A percentile compares a stretch with the other conserved stretches of the same genome.
These are phyloP conservation scores for Nilaparvata lugens DNA, from an alignment of 1,140 invertebrate species.

Conservation along the genomic window DNA sequence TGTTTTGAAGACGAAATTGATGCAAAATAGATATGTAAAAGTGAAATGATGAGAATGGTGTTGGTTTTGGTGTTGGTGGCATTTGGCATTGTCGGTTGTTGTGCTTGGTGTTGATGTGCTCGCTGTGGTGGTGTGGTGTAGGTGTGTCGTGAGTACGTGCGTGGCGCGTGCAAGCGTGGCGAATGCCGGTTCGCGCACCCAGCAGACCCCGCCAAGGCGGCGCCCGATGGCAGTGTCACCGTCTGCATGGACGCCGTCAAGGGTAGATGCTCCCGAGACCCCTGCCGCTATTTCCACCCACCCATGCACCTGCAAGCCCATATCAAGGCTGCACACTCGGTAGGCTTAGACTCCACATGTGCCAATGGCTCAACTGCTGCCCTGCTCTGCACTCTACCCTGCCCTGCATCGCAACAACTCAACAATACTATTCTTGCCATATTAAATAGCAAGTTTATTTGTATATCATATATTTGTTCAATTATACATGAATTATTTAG, in stretches of 20 bases:
- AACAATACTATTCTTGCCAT: not conserved
- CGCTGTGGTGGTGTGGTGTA: constrained; percentile 38
- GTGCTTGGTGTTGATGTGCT: constrained; percentile 6
- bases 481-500: too few relatives aligned
- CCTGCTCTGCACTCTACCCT: constrained; percentile 26
- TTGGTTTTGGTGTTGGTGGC: not conserved
- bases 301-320: constrained; percentile 97
- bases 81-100: not conserved
- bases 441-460: not conserved
- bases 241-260: constrained; percentile 99
- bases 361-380: constrained; percentile 85
- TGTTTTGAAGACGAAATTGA: too few relatives aligned
- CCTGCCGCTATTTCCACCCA: constrained; percentile 95
- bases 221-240: constrained; percentile 91
- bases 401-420: constrained; percentile 19
- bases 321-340: constrained; percentile 93
- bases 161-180: constrained; percentile 91
- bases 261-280: constrained; percentile 90
- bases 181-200: constrained; percentile 98
- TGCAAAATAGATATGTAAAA: too few relatives aligned
- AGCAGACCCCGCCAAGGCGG: constrained; percentile 75
- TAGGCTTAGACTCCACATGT: constrained; percentile 88
- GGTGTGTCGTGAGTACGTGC: constrained; percentile 98
- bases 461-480: too few relatives aligned
- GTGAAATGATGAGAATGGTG: too few relatives aligned